A percentile compares a stretch with the other conserved stretches of the same genome.
Evolutionary conservation across 1,140 invertebrate genomes (phyloP).

Genomic region (Nixonia krombeini): DNA sequence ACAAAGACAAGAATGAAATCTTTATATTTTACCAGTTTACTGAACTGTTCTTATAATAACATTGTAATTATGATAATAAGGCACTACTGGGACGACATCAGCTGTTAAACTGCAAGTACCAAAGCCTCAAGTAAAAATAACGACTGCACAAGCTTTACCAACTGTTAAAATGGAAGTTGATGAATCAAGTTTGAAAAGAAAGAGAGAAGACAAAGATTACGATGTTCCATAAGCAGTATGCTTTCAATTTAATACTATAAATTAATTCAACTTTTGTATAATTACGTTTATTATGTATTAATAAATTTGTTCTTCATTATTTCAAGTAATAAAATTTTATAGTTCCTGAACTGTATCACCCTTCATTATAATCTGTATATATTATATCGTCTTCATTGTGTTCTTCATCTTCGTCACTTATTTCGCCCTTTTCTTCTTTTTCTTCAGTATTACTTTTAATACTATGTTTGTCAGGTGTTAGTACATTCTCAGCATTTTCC

Average conservation of each 20-base stretch:
- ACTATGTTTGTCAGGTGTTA: background rate
- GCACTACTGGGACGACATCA: conserved; percentile 39
- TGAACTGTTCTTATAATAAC: too few species aligned
- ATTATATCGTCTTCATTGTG: conserved; percentile 18
- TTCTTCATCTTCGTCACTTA: background rate
- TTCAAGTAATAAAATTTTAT: conserved; percentile 5
- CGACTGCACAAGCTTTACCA: conserved; percentile 65
- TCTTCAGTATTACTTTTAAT: background rate
- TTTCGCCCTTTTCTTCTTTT: conserved; percentile 15
- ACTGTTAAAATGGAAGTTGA: conserved; percentile 62
- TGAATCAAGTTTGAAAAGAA: conserved; percentile 60
- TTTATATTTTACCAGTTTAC: too few species aligned
- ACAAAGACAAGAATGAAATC: too few species aligned
- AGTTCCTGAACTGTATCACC: background rate
- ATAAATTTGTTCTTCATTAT: conserved; percentile 11
- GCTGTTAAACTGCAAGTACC: conserved; percentile 61
- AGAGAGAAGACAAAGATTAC: conserved; percentile 80
- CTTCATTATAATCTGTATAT: background rate
- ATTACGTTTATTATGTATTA: conserved; percentile 5
- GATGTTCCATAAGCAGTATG: conserved; percentile 69
- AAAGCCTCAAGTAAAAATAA: conserved; percentile 77
- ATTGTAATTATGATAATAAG: too few species aligned
- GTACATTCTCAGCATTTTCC: background rate
- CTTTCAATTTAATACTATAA: background rate
- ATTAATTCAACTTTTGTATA: too few species aligned